phyloP scores from a whole-genome alignment of 2,113 vertebrate species.

The Oncorhynchus nerka region DNA sequence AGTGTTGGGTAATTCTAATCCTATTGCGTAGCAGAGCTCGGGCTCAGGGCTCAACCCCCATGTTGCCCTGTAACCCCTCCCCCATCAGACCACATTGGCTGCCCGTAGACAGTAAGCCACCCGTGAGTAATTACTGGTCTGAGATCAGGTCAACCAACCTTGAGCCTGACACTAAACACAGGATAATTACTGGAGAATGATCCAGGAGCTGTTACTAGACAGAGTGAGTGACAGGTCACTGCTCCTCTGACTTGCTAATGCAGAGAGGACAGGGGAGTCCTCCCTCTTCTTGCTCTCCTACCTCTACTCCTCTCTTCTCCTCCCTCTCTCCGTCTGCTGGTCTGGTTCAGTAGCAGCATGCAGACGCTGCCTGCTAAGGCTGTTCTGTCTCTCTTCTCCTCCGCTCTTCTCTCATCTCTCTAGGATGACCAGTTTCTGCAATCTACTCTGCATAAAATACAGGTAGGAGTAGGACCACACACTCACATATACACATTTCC shows the following conservation, averaged over 20 bases:
- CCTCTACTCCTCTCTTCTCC: slow-evolving; percentile 5
- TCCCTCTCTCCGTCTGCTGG: slow-evolving; percentile 1
- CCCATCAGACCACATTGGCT: slow-evolving; percentile 25
- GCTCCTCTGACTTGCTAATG: background rate
- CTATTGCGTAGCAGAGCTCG: slow-evolving; percentile 51
- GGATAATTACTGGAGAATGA: background rate
- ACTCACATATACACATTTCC: background rate
- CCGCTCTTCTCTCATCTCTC: slow-evolving; percentile 64
- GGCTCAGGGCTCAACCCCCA: slow-evolving; percentile 26
- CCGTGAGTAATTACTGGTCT: slow-evolving; percentile 9
- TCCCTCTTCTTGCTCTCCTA: slow-evolving; percentile 19
- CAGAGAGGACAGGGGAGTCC: slow-evolving; percentile 5
- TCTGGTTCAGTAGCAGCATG: slow-evolving; percentile 65
- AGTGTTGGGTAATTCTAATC: slow-evolving; percentile 53
- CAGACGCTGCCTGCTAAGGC: slow-evolving; percentile 57
- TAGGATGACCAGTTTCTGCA: slow-evolving; percentile 78
- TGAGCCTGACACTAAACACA: background rate
- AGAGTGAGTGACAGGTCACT: background rate
- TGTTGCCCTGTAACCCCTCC: slow-evolving; percentile 21
- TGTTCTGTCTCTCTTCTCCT: slow-evolving; percentile 54
- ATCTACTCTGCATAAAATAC: slow-evolving; percentile 47
- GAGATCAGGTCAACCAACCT: slow-evolving; percentile 12
- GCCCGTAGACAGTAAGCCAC: slow-evolving; percentile 4
- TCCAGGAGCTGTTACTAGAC: background rate
- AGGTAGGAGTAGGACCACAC: slow-evolving; percentile 64